Evolutionary conservation across 2,888 invertebrate genomes (phyloP).

Genomic region (Dynastes grantii): DNA sequence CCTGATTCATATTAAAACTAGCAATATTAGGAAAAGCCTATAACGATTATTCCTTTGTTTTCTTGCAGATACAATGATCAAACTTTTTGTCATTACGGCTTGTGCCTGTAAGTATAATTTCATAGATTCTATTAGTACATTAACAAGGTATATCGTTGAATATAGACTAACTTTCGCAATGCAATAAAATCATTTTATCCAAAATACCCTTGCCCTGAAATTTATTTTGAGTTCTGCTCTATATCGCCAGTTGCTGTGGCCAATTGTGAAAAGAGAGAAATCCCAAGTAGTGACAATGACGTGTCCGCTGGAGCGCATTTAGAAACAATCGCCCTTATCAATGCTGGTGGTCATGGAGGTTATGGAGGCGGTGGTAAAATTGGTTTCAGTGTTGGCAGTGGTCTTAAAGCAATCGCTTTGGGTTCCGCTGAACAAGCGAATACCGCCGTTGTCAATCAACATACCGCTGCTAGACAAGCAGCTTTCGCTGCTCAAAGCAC

Average conservation of each 20-base stretch:
- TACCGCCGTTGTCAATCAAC: constrained; percentile 80
- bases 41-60: constrained; percentile 16
- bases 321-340: constrained; percentile 41
- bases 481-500: constrained; percentile 86
- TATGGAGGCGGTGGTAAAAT: constrained; percentile 68
- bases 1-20: no score
- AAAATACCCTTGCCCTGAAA: no score
- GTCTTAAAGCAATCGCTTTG: constrained; percentile 80
- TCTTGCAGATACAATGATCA: constrained; percentile 43
- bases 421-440: constrained; percentile 85
- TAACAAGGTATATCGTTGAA: background rate
- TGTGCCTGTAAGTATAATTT: constrained; percentile 46
- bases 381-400: constrained; percentile 80
- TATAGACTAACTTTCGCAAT: background rate
- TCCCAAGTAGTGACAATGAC: constrained; percentile 42
- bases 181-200: background rate
- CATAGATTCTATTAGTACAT: constrained; percentile 3
- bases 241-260: constrained; percentile 27
- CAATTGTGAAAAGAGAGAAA: constrained; percentile 37
- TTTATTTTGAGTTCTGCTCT: no score
- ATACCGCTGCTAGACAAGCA: constrained; percentile 84
- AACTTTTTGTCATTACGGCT: constrained; percentile 40
- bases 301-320: constrained; percentile 46
- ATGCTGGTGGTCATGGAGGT: constrained; percentile 53
- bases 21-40: no score